Conservation (phyloP, 2,797 vertebrate genomes). For the Sebastes miniatus region DNA sequence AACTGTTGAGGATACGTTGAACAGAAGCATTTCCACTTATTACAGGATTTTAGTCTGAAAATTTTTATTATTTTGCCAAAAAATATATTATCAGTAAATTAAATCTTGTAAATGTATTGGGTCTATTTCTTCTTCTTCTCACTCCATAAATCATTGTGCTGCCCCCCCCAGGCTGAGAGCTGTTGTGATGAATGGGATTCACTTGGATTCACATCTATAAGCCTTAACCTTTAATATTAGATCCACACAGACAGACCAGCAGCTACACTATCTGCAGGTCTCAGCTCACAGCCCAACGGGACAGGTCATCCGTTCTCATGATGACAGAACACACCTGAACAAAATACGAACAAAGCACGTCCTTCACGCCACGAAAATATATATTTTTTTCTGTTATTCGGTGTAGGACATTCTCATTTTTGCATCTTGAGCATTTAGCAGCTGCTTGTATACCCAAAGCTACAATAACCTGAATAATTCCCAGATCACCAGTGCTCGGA, state of each 20-base stretch:
- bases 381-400: neutral
- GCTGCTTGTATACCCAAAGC: neutral
- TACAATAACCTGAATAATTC: neutral
- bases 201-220: conserved; percentile 25
- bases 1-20: no score
- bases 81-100: neutral
- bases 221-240: conserved; percentile 21
- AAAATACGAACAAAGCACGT: neutral
- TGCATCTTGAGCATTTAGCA: neutral
- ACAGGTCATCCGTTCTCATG: conserved; percentile 4
- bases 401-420: neutral
- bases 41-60: neutral
- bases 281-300: neutral
- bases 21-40: neutral
- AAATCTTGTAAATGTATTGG: neutral
- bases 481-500: neutral
- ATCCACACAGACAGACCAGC: neutral
- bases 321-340: neutral
- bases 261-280: neutral
- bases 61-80: neutral
- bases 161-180: neutral
- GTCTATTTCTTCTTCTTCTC: neutral
- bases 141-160: conserved; percentile 15
- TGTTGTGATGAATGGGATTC: conserved; percentile 28
- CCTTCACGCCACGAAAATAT: no score